These are phyloP conservation scores for Patella vulgata DNA, from an alignment of 1,140 invertebrate species.

Conservation along the genomic window DNA sequence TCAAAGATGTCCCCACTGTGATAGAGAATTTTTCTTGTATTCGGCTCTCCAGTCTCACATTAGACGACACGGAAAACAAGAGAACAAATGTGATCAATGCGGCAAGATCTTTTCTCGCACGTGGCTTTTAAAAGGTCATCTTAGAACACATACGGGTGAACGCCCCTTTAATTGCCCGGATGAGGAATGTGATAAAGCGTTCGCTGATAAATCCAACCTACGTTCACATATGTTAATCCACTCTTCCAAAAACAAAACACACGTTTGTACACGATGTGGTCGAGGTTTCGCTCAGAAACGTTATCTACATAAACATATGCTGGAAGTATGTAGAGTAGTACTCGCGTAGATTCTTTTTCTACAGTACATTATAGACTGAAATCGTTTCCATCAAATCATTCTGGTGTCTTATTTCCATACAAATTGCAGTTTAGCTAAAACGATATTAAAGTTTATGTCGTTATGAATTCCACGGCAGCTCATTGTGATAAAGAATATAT, in stretches of 20 bases:
- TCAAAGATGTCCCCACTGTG: too few species aligned
- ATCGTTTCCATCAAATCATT: too few species aligned
- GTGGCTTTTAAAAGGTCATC: conserved; percentile 93
- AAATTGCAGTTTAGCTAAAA: too few species aligned
- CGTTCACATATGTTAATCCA: conserved; percentile 99
- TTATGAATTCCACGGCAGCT: too few species aligned
- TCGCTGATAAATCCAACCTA: conserved; percentile 90
- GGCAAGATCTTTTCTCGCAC: conserved; percentile 97
- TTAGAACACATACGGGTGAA: conserved; percentile 94
- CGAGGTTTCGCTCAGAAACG: conserved; percentile 80
- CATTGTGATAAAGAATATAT: too few species aligned
- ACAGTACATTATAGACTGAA: too few species aligned
- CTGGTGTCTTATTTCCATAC: too few species aligned
- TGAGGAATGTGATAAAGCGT: conserved; percentile 83
- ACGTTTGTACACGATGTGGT: conserved; percentile 87
- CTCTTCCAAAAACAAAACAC: conserved; percentile 89
- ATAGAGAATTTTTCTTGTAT: too few species aligned
- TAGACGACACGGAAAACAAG: conserved; percentile 1
- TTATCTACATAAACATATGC: conserved; percentile 78
- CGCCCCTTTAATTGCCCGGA: conserved; percentile 97
- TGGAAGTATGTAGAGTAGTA: conserved; percentile 73
- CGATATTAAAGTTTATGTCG: too few species aligned
- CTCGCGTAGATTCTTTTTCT: too few species aligned
- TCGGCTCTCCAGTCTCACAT: conserved; percentile 20
- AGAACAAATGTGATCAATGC: conserved; percentile 89